phyloP scores from a whole-genome alignment of 2,888 invertebrate species.

The Tenthredo mesomela region DNA sequence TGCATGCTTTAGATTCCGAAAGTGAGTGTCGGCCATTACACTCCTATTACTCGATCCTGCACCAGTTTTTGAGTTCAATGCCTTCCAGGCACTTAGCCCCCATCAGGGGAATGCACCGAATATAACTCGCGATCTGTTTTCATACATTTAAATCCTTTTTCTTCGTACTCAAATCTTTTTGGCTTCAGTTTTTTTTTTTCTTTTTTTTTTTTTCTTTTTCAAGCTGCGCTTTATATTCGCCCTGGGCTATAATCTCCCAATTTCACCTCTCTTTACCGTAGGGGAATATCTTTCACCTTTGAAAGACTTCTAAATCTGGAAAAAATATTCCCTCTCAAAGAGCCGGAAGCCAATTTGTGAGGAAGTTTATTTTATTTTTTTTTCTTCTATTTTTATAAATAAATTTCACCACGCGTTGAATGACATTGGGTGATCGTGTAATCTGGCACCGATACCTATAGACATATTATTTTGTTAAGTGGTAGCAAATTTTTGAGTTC shows the following conservation, averaged over 20 bases:
- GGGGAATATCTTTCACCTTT: not conserved
- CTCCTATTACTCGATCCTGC: not conserved
- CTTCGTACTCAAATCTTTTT: not conserved
- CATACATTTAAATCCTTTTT: slow-evolving; percentile 13
- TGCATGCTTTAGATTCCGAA: slow-evolving; percentile 24
- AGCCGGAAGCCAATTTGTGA: not conserved
- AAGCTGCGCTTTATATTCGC: not conserved
- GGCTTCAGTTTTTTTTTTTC: not conserved
- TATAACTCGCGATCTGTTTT: slow-evolving; percentile 43
- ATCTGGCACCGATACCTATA: too few species aligned
- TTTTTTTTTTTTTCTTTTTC: too few species aligned
- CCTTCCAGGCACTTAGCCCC: not conserved
- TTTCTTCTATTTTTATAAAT: not conserved
- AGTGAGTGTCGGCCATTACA: slow-evolving; percentile 23
- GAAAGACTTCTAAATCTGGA: not conserved
- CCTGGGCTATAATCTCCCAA: not conserved
- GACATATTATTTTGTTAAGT: not conserved
- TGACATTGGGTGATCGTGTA: too few species aligned
- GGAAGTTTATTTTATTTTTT: not conserved
- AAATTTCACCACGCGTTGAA: too few species aligned
- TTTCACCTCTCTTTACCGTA: not conserved
- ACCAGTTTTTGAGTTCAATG: not conserved
- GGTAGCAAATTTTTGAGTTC: not conserved
- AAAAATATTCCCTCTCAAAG: not conserved
- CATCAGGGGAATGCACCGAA: slow-evolving; percentile 16